Conservation (phyloP, 2,888 invertebrate genomes). For the Chrysomela aeneicollis region DNA sequence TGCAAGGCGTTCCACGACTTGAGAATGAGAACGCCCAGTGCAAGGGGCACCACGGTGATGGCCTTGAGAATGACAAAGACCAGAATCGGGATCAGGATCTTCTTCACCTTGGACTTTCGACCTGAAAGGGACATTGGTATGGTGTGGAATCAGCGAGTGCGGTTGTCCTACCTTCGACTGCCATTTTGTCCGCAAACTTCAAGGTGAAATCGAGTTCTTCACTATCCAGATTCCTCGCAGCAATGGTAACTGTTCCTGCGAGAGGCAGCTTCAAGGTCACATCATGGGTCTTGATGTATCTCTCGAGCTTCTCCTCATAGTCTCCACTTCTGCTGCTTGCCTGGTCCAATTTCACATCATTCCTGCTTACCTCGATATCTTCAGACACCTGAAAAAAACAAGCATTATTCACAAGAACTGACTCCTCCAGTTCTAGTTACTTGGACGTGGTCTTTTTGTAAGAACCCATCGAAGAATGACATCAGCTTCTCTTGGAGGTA, state of each 20-base stretch:
- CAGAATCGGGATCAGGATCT: slow-evolving; percentile 84
- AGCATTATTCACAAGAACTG: slow-evolving; percentile 14
- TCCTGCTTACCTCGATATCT: slow-evolving; percentile 67
- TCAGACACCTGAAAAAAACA: slow-evolving; percentile 40
- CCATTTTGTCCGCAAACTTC: slow-evolving; percentile 63
- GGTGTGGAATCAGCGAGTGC: too few species aligned
- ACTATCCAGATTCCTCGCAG: slow-evolving; percentile 77
- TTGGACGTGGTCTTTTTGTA: slow-evolving; percentile 73
- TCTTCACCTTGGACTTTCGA: slow-evolving; percentile 76
- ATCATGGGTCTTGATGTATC: slow-evolving; percentile 78
- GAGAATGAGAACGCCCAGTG: slow-evolving; percentile 83
- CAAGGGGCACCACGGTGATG: slow-evolving; percentile 85
- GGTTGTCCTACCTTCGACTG: slow-evolving; percentile 57
- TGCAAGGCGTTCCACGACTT: slow-evolving; percentile 91
- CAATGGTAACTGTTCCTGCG: slow-evolving; percentile 76
- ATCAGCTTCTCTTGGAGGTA: slow-evolving; percentile 71
- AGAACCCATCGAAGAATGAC: slow-evolving; percentile 68
- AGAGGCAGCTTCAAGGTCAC: slow-evolving; percentile 79
- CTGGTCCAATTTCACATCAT: slow-evolving; percentile 66
- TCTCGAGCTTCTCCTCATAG: slow-evolving; percentile 73
- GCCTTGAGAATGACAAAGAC: slow-evolving; percentile 87
- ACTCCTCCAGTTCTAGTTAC: slow-evolving; percentile 8
- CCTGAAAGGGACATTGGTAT: too few species aligned
- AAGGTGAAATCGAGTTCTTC: slow-evolving; percentile 79
- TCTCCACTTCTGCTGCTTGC: slow-evolving; percentile 62